A percentile compares a stretch with the other conserved stretches of the same genome.
Evolutionary conservation across 2,113 vertebrate genomes (phyloP).

Genomic region (Bambusicola thoracicus): DNA sequence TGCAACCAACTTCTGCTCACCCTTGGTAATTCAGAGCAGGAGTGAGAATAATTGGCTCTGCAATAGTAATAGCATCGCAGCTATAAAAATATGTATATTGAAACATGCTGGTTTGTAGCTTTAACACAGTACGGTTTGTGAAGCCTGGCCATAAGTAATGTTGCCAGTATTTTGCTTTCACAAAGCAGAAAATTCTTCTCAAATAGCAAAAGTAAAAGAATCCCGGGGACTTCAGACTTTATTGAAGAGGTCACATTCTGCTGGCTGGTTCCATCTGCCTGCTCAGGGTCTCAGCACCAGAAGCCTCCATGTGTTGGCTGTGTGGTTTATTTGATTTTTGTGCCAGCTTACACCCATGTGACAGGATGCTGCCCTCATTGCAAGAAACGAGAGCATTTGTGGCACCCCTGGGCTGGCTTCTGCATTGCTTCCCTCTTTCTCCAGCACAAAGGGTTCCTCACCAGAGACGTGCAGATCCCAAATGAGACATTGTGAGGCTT

Average conservation of each 20-base stretch:
- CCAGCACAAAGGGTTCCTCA: neutral
- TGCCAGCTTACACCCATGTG: fast-evolving
- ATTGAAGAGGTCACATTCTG: fast-evolving
- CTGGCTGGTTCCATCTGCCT: fast-evolving
- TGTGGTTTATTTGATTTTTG: neutral
- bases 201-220: fast-evolving
- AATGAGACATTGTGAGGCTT: neutral
- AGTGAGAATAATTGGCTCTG: neutral
- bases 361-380: neutral
- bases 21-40: neutral
- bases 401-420: neutral
- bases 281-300: neutral
- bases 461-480: neutral
- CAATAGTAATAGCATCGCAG: neutral
- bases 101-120: neutral
- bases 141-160: neutral
- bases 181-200: neutral
- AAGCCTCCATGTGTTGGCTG: neutral
- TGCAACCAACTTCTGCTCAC: neutral
- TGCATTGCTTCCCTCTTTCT: neutral
- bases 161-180: neutral
- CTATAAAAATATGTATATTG: neutral
- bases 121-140: neutral
- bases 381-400: neutral
- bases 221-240: fast-evolving